Conservation (phyloP, 2,888 invertebrate species). For the Hemaris fuciformis region DNA sequence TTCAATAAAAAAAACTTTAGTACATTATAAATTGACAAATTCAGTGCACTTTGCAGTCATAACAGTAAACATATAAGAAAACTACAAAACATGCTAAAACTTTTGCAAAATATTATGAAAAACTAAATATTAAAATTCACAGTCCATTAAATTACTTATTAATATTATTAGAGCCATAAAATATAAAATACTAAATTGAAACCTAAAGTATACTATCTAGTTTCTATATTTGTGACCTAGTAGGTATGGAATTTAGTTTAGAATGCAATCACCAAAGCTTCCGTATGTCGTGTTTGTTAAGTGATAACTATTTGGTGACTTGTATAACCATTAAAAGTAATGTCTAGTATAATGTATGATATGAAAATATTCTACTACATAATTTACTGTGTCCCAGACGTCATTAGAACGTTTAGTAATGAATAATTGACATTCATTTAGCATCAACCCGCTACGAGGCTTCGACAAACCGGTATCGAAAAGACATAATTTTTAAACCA, state of each 20-base stretch:
- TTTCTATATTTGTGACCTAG: neutral
- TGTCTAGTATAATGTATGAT: neutral
- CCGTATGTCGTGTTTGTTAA: neutral
- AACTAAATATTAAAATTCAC: too few species aligned
- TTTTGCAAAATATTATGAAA: too few species aligned
- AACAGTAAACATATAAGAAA: too few species aligned
- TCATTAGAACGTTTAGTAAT: constrained; percentile 28
- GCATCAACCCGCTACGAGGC: constrained; percentile 29
- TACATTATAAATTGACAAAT: too few species aligned
- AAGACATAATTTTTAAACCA: neutral
- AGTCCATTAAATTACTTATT: too few species aligned
- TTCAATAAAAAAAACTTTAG: too few species aligned
- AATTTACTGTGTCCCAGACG: constrained; percentile 8
- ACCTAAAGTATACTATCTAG: neutral
- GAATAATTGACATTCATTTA: constrained; percentile 44
- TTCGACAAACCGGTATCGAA: constrained; percentile 45
- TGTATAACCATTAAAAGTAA: neutral
- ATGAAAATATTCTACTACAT: neutral
- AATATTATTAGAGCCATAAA: neutral
- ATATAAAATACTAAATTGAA: neutral
- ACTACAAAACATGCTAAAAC: too few species aligned
- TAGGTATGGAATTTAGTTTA: neutral
- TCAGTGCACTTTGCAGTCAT: too few species aligned
- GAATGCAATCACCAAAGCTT: neutral
- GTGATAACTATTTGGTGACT: neutral